phyloP scores from a whole-genome alignment of 2,797 vertebrate genomes.

The Aphelocoma californica region DNA sequence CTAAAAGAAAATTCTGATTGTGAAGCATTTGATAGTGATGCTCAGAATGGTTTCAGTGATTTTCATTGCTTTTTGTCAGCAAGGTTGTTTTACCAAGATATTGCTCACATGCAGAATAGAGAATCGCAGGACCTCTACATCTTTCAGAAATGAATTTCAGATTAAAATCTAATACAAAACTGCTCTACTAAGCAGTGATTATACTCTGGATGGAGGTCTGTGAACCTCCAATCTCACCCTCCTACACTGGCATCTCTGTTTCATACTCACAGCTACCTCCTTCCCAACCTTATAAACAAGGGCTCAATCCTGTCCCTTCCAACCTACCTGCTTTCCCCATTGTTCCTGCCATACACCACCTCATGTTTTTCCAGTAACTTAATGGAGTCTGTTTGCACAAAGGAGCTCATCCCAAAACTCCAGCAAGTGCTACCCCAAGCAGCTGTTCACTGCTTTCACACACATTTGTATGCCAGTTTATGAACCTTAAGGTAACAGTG shows the following conservation, averaged over 20 bases:
- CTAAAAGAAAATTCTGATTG: not conserved
- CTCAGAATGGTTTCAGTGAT: not conserved
- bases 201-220: not conserved
- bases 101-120: not conserved
- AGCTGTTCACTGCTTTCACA: not conserved
- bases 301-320: not conserved
- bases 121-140: not conserved
- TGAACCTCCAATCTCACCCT: not conserved
- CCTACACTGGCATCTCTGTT: not conserved
- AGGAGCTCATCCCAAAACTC: not conserved
- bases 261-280: not conserved
- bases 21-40: not conserved
- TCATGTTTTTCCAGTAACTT: rapidly evolving
- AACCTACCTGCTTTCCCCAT: not conserved
- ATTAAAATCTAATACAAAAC: not conserved
- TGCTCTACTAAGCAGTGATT: not conserved
- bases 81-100: not conserved
- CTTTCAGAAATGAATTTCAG: not conserved
- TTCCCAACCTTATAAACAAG: not conserved
- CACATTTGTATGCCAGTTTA: not conserved
- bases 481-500: not conserved
- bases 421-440: not conserved
- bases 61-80: not conserved
- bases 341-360: not conserved
- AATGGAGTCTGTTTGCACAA: not conserved